phyloP scores from a whole-genome alignment of 1,140 invertebrate genomes.

The Apis laboriosa region DNA sequence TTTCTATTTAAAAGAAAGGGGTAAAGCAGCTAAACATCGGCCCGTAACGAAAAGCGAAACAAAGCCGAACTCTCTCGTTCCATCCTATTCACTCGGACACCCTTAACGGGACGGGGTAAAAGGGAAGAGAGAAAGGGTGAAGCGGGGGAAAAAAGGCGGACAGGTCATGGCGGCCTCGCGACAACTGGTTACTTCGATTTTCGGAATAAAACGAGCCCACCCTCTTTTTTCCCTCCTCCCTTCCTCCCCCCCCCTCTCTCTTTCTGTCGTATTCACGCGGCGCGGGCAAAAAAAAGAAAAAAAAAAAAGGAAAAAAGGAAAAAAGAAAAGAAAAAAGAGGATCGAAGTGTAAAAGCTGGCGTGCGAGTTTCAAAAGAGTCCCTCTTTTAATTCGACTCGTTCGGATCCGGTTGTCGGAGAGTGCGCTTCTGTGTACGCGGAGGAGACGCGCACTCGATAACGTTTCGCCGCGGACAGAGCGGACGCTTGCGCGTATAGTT shows the following conservation, averaged over 20 bases:
- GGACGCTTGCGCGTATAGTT: background rate
- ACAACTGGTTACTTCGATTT: constrained; percentile 61
- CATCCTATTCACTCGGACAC: constrained; percentile 34
- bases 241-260: background rate
- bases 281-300: background rate
- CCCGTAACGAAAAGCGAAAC: background rate
- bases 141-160: background rate
- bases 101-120: background rate
- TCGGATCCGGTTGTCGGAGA: constrained; percentile 36
- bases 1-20: no score
- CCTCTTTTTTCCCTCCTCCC: background rate
- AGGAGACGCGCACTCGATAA: constrained; percentile 19
- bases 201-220: constrained; percentile 48
- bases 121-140: background rate
- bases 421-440: constrained; percentile 29
- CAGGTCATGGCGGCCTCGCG: constrained; percentile 46
- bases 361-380: constrained; percentile 44
- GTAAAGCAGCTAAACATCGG: no score
- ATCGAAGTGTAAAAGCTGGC: constrained; percentile 56
- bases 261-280: constrained; percentile 32
- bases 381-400: constrained; percentile 54
- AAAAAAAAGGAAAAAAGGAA: no score
- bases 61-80: background rate
- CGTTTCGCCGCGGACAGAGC: constrained; percentile 2
- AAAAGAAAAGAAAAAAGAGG: constrained; percentile 9